Evolutionary conservation across 1,140 invertebrate species (phyloP), one percentile per base, ranked within the genome.

Genomic region (Aphaenogaster floridana): DNA sequence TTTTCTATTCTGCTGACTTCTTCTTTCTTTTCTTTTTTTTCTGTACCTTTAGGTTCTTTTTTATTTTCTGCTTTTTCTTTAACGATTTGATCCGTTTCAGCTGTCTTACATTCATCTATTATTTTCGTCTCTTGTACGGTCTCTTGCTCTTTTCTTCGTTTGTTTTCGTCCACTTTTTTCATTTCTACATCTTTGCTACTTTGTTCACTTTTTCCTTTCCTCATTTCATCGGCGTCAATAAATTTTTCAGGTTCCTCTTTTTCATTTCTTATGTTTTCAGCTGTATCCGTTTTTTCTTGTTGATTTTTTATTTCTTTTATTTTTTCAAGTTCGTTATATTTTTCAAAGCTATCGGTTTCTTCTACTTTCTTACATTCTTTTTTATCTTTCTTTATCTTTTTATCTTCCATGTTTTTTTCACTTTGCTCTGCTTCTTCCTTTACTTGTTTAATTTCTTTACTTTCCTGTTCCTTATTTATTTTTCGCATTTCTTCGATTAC

Each of bases 301-400:
- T 91, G 66, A 61, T 88, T 86, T 86, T 87, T 81, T 66, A 90
- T 79, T 88, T 93, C 76, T 69, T 85, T 83, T 83, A 88, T 88
- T 86, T 88, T 72, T 87, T 91, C 88, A 83, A 88, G 86, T 88
- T 92, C 83, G 86, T 90, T 89, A 66, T 91, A 63, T 71, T 77
- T 17, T 59, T 89, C 64, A 50, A 59, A 54, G 15, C 52, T 68
- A 63, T 83, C 28, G 28, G 1, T 52, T 71, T 81, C 1, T 71
- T 91, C 21, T 9, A 36, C 9, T 54, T 87, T 81, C 6, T 72
- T 48, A 50, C 52, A 64, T 54, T 86, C 61, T 34, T 81, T 74
- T 45, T 86, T 34, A 42, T 57, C 34, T 77, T 61, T 54, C 34
- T 79, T 87, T 72, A 11, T 36, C 50, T 76, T 45, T n/a, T 63